Base-by-base conservation (phyloP, 2,113 vertebrate species). In the Sphaerodactylus townsendi region DNA sequence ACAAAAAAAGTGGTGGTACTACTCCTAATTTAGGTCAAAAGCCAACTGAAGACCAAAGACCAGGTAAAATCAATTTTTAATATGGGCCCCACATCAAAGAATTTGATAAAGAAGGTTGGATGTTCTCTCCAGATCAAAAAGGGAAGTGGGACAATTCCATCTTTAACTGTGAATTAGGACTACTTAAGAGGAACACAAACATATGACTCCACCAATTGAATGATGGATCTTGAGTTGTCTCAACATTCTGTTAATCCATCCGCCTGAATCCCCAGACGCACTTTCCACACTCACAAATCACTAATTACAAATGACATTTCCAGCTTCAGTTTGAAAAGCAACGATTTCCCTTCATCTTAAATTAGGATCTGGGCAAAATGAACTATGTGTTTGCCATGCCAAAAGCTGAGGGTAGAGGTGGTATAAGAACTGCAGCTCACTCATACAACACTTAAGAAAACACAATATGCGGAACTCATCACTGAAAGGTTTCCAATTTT, bases 271-370 rank as follows among this genome's bases (percentile, higher is more conserved):
- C 70, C 53, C 44, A n/a, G 62, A 76, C 66, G 33, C 30, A 53
- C 74, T 83, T 83, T 75, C 23, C 33, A 83, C 17, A 76, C 46
- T 53, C 62, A 66, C 50, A 66, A 66, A 83, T 66, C 23, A 66
- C 44, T 75, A 83, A n/a, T 53, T 76, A 35, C 59, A 66, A 64
- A 66, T 64, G n/a, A 74, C 72, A 75, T 44, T 69, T 86, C 78
- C 64, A 70, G 10, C 37, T 56, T 46, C 35, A 30, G 85, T 76
- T 81, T 81, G 65, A 30, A 44, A 77, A 35, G 48, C 73, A 70
- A 77, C 23, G 10, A 62, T 81, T 73, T 75, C 56, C 46, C 28
- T 66, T 69, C 46, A 37, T 50, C 64, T 64, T 53, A 81, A 37
- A 86, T 77, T 86, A 86, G 39, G 23, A 77, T 81, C 72, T 46